A percentile compares a stretch with the other conserved stretches of the same genome.
Evolutionary conservation across 2,888 invertebrate genomes (phyloP).

Genomic region (Trisateles emortualis): DNA sequence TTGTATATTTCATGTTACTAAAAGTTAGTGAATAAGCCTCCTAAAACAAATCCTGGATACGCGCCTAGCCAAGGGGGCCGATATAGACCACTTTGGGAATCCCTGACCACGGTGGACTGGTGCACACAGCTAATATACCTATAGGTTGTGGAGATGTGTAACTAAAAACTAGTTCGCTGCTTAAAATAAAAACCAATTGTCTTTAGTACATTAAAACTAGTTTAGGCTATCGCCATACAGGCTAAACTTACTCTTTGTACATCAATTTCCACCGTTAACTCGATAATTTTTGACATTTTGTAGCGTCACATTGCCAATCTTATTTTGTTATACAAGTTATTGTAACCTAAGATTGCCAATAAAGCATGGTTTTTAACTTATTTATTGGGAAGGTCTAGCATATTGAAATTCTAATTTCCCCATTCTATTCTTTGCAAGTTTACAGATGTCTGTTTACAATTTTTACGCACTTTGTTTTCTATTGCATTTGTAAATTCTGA

Average conservation of each 20-base stretch:
- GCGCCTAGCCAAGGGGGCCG: too few species aligned
- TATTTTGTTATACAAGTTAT: slow-evolving; percentile 18
- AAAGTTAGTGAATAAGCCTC: too few species aligned
- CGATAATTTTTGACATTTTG: slow-evolving; percentile 85
- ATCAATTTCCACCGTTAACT: slow-evolving; percentile 86
- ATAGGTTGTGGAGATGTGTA: too few species aligned
- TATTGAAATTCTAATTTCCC: slow-evolving; percentile 29
- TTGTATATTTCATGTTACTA: too few species aligned
- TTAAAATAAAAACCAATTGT: too few species aligned
- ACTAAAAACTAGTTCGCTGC: too few species aligned
- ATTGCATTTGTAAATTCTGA: background rate
- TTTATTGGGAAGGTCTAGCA: slow-evolving; percentile 26
- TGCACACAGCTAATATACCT: too few species aligned
- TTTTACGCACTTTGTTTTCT: slow-evolving; percentile 9
- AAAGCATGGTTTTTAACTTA: slow-evolving; percentile 30
- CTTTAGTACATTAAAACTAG: too few species aligned
- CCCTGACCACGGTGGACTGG: too few species aligned
- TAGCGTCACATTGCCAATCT: slow-evolving; percentile 41
- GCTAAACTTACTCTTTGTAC: slow-evolving; percentile 84
- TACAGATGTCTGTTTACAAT: slow-evolving; percentile 42
- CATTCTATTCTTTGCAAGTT: background rate
- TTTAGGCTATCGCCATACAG: too few species aligned
- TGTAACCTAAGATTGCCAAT: slow-evolving; percentile 13
- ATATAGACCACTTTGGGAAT: too few species aligned
- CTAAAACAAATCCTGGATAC: too few species aligned